Evolutionary conservation across 2,797 vertebrate genomes (phyloP).

Genomic region (Acipenser transmontanus): DNA sequence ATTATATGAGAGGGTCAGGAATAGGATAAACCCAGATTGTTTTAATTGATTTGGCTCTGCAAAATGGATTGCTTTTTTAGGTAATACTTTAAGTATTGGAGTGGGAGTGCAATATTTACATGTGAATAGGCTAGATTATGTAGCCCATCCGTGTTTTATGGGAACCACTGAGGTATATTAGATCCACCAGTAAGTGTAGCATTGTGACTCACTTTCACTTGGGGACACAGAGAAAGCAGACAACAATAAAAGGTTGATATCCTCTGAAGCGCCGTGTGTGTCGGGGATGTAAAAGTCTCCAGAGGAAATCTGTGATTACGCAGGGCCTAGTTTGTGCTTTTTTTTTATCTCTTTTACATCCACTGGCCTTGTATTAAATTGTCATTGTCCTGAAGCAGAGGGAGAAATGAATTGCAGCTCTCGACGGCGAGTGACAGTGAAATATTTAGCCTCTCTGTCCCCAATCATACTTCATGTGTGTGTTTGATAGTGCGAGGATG

Average conservation of each 20-base stretch:
- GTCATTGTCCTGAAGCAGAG: conserved; percentile 77
- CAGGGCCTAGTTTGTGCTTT: conserved; percentile 53
- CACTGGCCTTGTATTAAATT: conserved; percentile 75
- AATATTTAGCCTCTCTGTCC: conserved; percentile 88
- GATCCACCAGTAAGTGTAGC: conserved; percentile 23
- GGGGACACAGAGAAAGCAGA: conserved; percentile 49
- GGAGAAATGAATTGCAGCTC: conserved; percentile 81
- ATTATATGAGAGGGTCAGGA: too few species aligned
- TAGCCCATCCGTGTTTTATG: not conserved
- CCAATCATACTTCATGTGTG: conserved; percentile 77
- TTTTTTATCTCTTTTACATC: conserved; percentile 66
- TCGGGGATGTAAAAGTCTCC: conserved; percentile 39
- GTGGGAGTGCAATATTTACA: conserved; percentile 1
- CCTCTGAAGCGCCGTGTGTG: conserved; percentile 48
- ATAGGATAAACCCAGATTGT: too few species aligned
- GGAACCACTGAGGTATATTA: not conserved
- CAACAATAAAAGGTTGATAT: conserved; percentile 70
- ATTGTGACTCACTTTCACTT: conserved; percentile 44
- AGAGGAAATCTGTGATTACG: conserved; percentile 63
- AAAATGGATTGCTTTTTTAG: too few species aligned
- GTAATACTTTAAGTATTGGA: too few species aligned
- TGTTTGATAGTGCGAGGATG: conserved; percentile 67
- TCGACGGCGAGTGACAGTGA: conserved; percentile 82
- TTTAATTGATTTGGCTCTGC: too few species aligned
- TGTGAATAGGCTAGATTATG: not conserved